Conservation (phyloP, 2,113 vertebrate species). For the Aptenodytes forsteri region DNA sequence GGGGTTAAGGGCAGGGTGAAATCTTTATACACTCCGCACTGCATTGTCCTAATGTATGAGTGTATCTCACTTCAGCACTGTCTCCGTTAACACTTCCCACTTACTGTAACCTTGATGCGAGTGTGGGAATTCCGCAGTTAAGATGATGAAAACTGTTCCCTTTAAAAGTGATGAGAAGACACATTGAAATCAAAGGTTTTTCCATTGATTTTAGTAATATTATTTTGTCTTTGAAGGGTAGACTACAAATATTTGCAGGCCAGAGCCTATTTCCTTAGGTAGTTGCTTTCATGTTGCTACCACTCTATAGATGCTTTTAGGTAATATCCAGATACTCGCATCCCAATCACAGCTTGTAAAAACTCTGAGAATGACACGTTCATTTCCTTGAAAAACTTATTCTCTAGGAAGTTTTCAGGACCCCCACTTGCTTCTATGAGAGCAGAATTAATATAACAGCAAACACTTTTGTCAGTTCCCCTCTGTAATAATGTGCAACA, state of each 20-base stretch:
- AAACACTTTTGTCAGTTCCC: background rate
- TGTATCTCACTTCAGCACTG: background rate
- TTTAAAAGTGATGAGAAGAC: background rate
- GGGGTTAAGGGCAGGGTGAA: background rate
- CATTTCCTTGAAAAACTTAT: background rate
- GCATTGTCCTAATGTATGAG: background rate
- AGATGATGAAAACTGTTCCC: background rate
- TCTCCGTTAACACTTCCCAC: conserved; percentile 5
- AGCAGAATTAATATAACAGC: background rate
- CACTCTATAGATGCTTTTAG: background rate
- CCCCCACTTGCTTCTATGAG: background rate
- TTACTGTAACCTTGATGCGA: background rate
- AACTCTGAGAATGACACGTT: background rate
- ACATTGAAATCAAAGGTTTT: background rate
- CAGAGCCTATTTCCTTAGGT: background rate
- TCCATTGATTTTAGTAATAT: background rate
- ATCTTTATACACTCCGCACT: background rate
- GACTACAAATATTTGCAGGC: background rate
- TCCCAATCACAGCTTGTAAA: background rate
- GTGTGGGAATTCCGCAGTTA: background rate
- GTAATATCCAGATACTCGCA: background rate
- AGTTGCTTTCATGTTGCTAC: background rate
- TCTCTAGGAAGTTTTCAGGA: background rate
- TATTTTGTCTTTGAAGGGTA: background rate
- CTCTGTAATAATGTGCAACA: background rate